Percentiles rank a stretch among this genome's conserved stretches.
Conservation (phyloP, 2,797 vertebrate genomes). For the Knipowitschia caucasica region DNA sequence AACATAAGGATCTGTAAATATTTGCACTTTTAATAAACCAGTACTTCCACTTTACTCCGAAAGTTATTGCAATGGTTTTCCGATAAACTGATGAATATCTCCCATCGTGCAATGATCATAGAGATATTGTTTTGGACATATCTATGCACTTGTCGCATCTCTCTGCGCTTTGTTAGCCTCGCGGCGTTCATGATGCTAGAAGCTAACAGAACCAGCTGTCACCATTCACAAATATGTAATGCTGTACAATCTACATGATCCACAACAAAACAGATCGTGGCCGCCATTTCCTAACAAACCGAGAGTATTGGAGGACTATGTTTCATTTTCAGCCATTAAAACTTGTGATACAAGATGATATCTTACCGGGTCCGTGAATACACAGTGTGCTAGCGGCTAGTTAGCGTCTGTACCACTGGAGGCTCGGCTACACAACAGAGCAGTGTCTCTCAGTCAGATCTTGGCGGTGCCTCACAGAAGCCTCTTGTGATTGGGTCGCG, state of each 20-base stretch:
- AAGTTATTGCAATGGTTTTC: not conserved
- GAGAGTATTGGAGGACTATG: not conserved
- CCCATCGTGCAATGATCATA: not conserved
- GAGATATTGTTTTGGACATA: not conserved
- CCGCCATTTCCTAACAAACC: not conserved
- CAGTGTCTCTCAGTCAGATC: conserved; percentile 79
- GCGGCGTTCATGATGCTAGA: conserved; percentile 23
- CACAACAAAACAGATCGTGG: not conserved
- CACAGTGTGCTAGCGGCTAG: conserved; percentile 45
- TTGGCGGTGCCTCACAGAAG: conserved; percentile 77
- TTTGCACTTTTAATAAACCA: not conserved
- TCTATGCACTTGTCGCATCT: not conserved
- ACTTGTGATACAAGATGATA: conserved; percentile 2
- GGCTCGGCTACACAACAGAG: conserved; percentile 61
- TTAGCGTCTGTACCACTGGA: conserved; percentile 45
- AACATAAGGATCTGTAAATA: not conserved
- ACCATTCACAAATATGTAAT: conserved; percentile 26
- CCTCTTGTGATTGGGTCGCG: conserved; percentile 65
- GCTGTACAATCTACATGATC: not conserved
- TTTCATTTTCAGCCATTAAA: not conserved
- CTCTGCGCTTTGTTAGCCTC: conserved; percentile 62
- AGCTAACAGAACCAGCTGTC: conserved; percentile 57
- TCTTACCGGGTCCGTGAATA: conserved; percentile 65
- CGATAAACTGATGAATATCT: not conserved
- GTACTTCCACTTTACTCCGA: not conserved